Conservation (phyloP, 2,888 invertebrate genomes). For the Parelbella ahira region DNA sequence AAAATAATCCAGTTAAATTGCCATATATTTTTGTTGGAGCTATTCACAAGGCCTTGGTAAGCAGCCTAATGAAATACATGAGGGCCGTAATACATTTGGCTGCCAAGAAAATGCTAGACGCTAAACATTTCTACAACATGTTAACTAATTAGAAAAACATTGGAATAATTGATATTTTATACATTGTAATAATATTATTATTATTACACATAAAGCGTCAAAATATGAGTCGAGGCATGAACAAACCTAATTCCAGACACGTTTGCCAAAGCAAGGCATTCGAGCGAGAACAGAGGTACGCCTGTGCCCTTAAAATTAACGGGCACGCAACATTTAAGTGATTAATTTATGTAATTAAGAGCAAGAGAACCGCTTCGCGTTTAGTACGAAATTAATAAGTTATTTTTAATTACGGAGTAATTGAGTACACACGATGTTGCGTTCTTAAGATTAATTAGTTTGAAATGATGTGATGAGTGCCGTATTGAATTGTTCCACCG, state of each 20-base stretch:
- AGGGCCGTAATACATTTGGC: no score
- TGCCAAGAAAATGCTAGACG: no score
- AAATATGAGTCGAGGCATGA: neutral
- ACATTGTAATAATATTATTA: no score
- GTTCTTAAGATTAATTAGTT: constrained; percentile 46
- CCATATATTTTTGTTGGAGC: no score
- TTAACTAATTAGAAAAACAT: no score
- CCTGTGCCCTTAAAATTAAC: constrained; percentile 69
- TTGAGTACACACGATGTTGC: constrained; percentile 48
- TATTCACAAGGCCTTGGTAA: no score
- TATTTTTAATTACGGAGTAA: constrained; percentile 77
- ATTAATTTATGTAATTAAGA: constrained; percentile 72
- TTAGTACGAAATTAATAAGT: constrained; percentile 72
- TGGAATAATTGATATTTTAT: no score
- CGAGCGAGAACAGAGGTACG: constrained; percentile 55
- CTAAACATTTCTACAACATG: no score
- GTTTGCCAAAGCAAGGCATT: constrained; percentile 32
- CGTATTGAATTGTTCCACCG: constrained; percentile 6
- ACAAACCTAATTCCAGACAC: constrained; percentile 16
- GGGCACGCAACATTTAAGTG: constrained; percentile 70
- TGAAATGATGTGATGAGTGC: constrained; percentile 43
- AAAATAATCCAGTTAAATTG: no score
- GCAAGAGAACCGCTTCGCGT: constrained; percentile 45
- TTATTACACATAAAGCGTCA: no score
- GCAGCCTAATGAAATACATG: no score